Evolutionary conservation across 2,113 vertebrate genomes (phyloP).

Genomic region (Centropristis striata): DNA sequence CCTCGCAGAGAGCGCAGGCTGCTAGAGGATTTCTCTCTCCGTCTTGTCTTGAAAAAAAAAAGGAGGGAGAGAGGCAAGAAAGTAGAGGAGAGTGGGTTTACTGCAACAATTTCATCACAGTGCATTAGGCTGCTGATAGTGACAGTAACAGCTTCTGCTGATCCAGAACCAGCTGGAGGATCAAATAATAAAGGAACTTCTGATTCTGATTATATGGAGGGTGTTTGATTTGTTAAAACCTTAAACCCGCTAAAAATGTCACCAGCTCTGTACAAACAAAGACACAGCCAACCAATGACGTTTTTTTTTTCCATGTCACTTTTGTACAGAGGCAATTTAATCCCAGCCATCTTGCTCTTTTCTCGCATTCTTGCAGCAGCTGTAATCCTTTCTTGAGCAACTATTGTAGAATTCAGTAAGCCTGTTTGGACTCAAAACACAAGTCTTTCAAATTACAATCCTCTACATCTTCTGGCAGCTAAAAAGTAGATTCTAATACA

Average conservation of each 20-base stretch:
- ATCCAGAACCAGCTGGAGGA: slow-evolving; percentile 32
- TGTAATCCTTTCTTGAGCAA: slow-evolving; percentile 26
- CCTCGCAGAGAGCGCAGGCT: slow-evolving; percentile 34
- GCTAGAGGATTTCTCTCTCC: slow-evolving; percentile 35
- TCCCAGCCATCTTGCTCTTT: neutral
- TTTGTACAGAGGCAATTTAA: neutral
- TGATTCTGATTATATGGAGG: slow-evolving; percentile 6
- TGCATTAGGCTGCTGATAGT: slow-evolving; percentile 15
- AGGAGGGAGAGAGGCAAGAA: neutral
- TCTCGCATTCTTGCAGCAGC: neutral
- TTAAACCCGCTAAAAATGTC: slow-evolving; percentile 10
- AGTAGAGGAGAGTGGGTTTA: neutral
- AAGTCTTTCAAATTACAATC: neutral
- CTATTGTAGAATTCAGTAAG: slow-evolving; percentile 6
- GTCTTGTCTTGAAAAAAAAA: slow-evolving; percentile 1
- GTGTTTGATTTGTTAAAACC: slow-evolving; percentile 16
- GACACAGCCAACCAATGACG: neutral
- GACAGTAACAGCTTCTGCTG: slow-evolving; percentile 38
- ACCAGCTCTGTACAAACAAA: neutral
- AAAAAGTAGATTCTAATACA: too few relatives aligned
- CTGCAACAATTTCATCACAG: slow-evolving; percentile 35
- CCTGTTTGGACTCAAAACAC: neutral
- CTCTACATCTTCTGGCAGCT: neutral
- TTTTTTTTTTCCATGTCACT: neutral
- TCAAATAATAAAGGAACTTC: slow-evolving; percentile 4